Conservation (phyloP, 1,140 invertebrate genomes). For the Holotrichia oblita region DNA sequence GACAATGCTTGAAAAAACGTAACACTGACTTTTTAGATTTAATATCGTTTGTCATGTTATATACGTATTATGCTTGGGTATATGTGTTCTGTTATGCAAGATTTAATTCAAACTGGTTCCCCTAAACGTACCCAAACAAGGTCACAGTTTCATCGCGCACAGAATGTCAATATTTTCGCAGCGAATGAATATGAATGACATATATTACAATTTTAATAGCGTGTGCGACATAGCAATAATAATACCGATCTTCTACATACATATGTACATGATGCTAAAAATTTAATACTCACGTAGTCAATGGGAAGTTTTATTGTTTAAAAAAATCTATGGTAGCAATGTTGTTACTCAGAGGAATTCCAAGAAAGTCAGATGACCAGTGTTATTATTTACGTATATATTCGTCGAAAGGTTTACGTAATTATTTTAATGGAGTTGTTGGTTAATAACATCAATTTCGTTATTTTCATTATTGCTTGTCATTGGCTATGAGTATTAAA, state of each 20-base stretch:
- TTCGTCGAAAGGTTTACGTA: background rate
- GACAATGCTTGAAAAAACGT: background rate
- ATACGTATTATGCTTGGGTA: background rate
- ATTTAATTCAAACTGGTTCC: background rate
- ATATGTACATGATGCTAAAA: no score
- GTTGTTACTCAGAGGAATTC: background rate
- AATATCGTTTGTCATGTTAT: slow-evolving; percentile 4
- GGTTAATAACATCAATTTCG: no score
- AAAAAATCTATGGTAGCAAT: background rate
- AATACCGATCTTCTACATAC: background rate
- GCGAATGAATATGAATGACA: slow-evolving; percentile 23
- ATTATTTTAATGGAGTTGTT: no score
- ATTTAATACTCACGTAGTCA: no score
- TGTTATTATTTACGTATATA: background rate
- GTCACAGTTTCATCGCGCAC: background rate
- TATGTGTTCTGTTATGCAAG: slow-evolving; percentile 23
- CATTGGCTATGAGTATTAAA: no score
- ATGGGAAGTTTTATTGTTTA: background rate
- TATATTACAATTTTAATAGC: slow-evolving; percentile 29
- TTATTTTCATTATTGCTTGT: no score
- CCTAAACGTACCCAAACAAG: slow-evolving; percentile 25
- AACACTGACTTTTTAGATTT: background rate
- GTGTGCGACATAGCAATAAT: slow-evolving; percentile 2
- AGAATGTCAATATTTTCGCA: slow-evolving; percentile 31
- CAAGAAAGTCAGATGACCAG: background rate